Evolutionary conservation across 2,113 vertebrate species (phyloP).

Genomic region (Psammodynastes pulverulentus): DNA sequence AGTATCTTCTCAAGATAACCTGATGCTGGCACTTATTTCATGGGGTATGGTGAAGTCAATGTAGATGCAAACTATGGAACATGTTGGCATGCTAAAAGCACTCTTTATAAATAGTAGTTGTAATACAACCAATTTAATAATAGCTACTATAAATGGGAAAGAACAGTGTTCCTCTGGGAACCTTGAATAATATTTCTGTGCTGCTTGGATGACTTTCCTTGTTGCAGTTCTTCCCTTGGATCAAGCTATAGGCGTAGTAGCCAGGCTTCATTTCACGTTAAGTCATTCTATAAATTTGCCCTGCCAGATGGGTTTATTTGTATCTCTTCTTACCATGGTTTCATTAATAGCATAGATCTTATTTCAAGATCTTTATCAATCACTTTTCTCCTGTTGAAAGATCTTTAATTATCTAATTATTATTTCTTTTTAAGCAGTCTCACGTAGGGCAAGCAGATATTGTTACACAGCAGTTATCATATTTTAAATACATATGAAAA

Average conservation of each 20-base stretch:
- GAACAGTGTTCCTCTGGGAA: conserved; percentile 19
- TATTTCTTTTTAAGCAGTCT: background rate
- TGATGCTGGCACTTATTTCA: background rate
- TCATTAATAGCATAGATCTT: conserved; percentile 42
- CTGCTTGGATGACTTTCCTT: conserved; percentile 24
- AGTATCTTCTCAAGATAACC: background rate
- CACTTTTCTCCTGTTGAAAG: background rate
- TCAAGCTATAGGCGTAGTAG: background rate
- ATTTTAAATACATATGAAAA: background rate
- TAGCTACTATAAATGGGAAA: conserved; percentile 17
- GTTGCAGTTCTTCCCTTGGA: conserved; percentile 18
- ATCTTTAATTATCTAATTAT: background rate
- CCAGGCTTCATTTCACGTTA: conserved; percentile 42
- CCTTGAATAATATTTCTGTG: conserved; percentile 2
- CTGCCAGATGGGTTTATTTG: conserved; percentile 32
- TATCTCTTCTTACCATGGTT: conserved; percentile 47
- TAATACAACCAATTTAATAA: background rate
- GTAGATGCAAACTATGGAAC: background rate
- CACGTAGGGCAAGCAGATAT: background rate
- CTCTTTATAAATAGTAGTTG: background rate
- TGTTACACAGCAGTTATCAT: background rate
- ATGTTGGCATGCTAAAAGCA: background rate
- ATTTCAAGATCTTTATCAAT: conserved; percentile 40
- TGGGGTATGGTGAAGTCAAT: background rate
- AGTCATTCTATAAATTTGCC: conserved; percentile 42